Conservation (phyloP, 2,113 vertebrate genomes). For the Pantherophis guttatus region DNA sequence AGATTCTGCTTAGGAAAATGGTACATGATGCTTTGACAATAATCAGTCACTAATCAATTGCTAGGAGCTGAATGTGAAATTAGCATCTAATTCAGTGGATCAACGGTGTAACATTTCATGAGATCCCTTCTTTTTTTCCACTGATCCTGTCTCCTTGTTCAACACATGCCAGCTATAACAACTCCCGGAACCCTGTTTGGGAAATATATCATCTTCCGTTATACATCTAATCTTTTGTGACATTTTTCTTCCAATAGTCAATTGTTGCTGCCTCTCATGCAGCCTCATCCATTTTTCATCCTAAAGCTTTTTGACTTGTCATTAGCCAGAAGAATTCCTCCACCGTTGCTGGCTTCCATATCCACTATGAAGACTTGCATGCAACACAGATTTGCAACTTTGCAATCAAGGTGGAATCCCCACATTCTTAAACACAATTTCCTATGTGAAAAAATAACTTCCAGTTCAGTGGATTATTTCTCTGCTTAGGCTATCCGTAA, state of each 20-base stretch:
- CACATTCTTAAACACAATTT: conserved; percentile 42
- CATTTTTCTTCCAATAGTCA: conserved; percentile 23
- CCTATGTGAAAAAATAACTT: conserved; percentile 52
- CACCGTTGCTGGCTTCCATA: conserved; percentile 16
- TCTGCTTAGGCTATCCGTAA: conserved; percentile 62
- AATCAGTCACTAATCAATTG: not conserved
- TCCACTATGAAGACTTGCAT: conserved; percentile 34
- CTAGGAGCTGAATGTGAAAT: not conserved
- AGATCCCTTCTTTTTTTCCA: not conserved
- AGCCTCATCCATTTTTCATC: conserved; percentile 23
- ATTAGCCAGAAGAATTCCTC: conserved; percentile 50
- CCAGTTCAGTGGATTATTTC: conserved; percentile 57
- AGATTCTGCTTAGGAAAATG: not conserved
- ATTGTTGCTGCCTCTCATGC: not conserved
- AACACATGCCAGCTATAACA: not conserved
- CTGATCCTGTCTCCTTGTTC: not conserved
- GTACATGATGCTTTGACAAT: not conserved
- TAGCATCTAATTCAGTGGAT: not conserved
- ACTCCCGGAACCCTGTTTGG: not conserved
- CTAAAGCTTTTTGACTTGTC: conserved; percentile 36
- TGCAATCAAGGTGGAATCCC: conserved; percentile 37
- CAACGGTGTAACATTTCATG: not conserved
- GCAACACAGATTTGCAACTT: conserved; percentile 25
- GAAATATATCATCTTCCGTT: not conserved
- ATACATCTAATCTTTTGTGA: conserved; percentile 8